Evolutionary conservation across 2,888 invertebrate genomes (phyloP), one percentile per base, ranked within the genome.

Genomic region (Nomada flava): DNA sequence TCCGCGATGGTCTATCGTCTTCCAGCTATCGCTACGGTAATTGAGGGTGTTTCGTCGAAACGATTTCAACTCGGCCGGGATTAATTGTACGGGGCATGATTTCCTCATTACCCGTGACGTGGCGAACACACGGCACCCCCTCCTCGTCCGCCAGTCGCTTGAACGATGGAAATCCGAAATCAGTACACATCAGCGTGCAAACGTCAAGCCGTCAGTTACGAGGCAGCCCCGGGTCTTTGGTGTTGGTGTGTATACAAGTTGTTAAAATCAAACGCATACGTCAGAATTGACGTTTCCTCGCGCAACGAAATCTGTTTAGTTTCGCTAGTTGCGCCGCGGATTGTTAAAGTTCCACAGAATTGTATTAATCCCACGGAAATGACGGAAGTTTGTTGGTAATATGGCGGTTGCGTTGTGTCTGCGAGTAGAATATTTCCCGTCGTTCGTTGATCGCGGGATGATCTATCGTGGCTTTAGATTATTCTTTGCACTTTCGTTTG

Each of bases 121-220:
- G 68, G 71, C 15, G 63, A 69, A 77, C 65, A 75, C 65, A 77
- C 71, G 68, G 26, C 50, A 10, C 26, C 42, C 10, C 11, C 18
- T 7, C 11, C 18, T 13, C 44, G 3, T n/a, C 11, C 23, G 3
- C 20, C 53, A 18, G 15, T 15, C 11, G 53, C 15, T n/a, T 59
- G 52, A 36, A 36, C 57, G 68, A 78, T 83, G 83, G 75, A 81
- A 83, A 78, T 79, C 59, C 69, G 55, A 76, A 83, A 83, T 85
- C 81, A 69, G 75, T 83, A 79, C 67, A 79, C 72, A 84, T 79
- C 83, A 72, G 68, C 72, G 79, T 70, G 73, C 72, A 76, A 76
- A 84, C 69, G 83, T 83, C 80, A 80, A 83, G 62, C 83, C 77
- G 80, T 84, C 83, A 84, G 80, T 80, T 80, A 76, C 69, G 72